Conservation (phyloP, 1,140 invertebrate genomes). For the Calosoma granatense region DNA sequence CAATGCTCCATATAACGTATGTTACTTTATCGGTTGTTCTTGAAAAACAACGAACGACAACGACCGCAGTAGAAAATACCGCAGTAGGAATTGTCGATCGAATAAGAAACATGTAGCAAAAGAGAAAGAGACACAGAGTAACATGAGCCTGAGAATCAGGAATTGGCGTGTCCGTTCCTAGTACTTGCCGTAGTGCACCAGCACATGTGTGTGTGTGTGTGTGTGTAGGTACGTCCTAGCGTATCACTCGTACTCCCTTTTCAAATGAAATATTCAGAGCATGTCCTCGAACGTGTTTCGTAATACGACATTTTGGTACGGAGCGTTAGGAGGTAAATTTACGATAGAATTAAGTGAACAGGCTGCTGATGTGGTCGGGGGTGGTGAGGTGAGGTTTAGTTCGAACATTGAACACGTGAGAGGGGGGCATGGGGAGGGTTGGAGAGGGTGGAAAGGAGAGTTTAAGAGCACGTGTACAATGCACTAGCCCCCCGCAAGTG, state of each 20-base stretch:
- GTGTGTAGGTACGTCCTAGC: not conserved
- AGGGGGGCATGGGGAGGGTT: not conserved
- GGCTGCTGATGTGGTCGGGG: not conserved
- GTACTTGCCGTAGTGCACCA: not conserved
- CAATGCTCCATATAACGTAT: too few species aligned
- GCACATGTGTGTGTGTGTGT: not conserved
- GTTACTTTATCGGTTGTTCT: too few species aligned
- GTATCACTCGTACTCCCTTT: not conserved
- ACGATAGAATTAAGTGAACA: constrained; percentile 7
- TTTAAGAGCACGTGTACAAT: constrained; percentile 4
- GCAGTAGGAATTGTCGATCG: too few species aligned
- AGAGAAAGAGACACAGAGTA: too few species aligned
- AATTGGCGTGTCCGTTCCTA: not conserved
- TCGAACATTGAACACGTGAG: not conserved
- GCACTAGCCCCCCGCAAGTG: too few species aligned
- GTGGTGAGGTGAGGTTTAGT: too few species aligned
- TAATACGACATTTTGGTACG: constrained; percentile 8
- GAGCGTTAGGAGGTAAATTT: constrained; percentile 8
- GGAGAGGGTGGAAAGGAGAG: not conserved
- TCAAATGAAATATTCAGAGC: constrained; percentile 2
- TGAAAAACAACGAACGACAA: too few species aligned
- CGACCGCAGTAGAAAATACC: too few species aligned
- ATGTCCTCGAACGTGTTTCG: constrained; percentile 6
- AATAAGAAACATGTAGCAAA: too few species aligned
- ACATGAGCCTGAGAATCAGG: too few species aligned